These are phyloP conservation scores for Heliangelus exortis DNA, from an alignment of 2,797 vertebrate genomes.

Conservation along the genomic window DNA sequence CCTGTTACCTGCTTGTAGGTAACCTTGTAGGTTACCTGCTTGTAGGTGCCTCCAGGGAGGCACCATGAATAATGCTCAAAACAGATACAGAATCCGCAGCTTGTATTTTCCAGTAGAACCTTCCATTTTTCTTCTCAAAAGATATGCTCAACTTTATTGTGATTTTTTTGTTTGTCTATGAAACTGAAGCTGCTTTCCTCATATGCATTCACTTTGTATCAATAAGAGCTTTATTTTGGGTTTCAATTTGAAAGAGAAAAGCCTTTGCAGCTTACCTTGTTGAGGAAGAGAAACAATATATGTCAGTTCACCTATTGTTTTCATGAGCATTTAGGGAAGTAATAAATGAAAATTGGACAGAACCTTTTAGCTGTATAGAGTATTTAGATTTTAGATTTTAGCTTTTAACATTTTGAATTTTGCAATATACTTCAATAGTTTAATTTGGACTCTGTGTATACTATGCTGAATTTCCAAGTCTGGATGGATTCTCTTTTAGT, in stretches of 20 bases:
- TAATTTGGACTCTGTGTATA: background rate
- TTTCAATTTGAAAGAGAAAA: background rate
- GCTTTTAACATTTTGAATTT: background rate
- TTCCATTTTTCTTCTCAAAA: constrained; percentile 57
- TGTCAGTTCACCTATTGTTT: background rate
- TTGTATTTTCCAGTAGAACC: constrained; percentile 53
- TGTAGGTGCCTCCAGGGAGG: constrained; percentile 47
- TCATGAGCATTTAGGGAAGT: background rate
- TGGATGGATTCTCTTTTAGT: background rate
- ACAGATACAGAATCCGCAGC: constrained; percentile 40
- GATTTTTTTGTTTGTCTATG: constrained; percentile 20
- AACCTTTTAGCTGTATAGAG: background rate
- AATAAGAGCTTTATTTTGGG: background rate
- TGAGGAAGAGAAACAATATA: background rate
- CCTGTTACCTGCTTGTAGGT: constrained; percentile 40
- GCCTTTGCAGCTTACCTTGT: background rate
- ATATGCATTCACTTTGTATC: background rate
- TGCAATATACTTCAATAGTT: background rate
- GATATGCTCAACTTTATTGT: background rate
- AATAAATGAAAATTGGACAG: background rate
- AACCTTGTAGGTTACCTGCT: constrained; percentile 30
- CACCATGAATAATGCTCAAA: constrained; percentile 42
- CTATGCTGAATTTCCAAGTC: background rate
- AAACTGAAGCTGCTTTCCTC: constrained; percentile 38
- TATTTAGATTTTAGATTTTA: background rate